Conservation (phyloP, 2,797 vertebrate species). For the Alcedo quadribrachys region DNA sequence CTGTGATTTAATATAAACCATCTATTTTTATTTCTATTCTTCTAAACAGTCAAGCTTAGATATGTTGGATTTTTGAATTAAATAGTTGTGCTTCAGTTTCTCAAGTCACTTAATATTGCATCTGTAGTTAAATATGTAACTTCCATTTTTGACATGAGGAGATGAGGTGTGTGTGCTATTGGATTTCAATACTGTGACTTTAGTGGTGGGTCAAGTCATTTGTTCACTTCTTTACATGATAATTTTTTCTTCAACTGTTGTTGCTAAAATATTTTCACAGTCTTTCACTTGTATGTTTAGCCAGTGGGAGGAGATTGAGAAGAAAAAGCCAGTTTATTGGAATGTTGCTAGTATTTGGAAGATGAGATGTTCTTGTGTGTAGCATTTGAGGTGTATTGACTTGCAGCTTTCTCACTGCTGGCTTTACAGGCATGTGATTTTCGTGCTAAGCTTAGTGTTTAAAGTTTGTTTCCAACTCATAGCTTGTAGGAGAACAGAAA, state of each 20-base stretch:
- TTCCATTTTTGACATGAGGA: constrained; percentile 64
- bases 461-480: not conserved
- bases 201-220: constrained; percentile 58
- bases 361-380: constrained; percentile 25
- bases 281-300: constrained; percentile 45
- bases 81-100: constrained; percentile 69
- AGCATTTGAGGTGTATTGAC: constrained; percentile 38
- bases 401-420: constrained; percentile 35
- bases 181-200: constrained; percentile 54
- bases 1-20: constrained; percentile 74
- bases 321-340: constrained; percentile 54
- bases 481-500: constrained; percentile 8
- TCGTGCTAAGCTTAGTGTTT: not conserved
- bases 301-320: constrained; percentile 52
- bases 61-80: constrained; percentile 66
- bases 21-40: constrained; percentile 63
- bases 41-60: constrained; percentile 69
- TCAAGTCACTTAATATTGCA: constrained; percentile 67
- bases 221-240: constrained; percentile 44
- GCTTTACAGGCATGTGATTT: not conserved
- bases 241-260: constrained; percentile 56
- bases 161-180: constrained; percentile 64
- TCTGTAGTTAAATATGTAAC: constrained; percentile 61
- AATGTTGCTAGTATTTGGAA: constrained; percentile 42
- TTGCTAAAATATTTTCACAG: not conserved